Percentiles rank a stretch among this genome's conserved stretches.
phyloP scores from a whole-genome alignment of 1,140 invertebrate genomes.

The Drosophila grimshawi region DNA sequence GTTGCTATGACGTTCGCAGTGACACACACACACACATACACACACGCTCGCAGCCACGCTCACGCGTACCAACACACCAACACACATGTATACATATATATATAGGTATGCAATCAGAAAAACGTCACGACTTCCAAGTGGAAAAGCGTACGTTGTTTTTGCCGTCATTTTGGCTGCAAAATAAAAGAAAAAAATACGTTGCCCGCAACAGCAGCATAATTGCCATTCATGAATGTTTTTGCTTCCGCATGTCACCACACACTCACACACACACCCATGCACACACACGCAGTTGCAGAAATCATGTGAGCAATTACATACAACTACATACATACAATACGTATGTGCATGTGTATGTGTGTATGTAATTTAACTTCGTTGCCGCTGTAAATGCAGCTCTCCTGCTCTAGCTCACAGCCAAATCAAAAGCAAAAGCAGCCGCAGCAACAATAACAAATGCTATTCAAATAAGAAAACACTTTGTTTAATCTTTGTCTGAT shows the following conservation, averaged over 20 bases:
- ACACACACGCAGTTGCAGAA: conserved; percentile 15
- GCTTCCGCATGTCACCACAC: conserved; percentile 69
- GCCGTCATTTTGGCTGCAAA: conserved; percentile 47
- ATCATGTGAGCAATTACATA: conserved; percentile 39
- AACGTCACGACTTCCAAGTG: conserved; percentile 81
- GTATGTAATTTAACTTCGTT: conserved; percentile 24
- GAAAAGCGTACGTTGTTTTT: conserved; percentile 74
- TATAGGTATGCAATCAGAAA: conserved; percentile 57
- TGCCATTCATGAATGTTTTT: conserved; percentile 77
- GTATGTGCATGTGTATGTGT: conserved; percentile 2
- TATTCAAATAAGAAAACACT: conserved; percentile 71
- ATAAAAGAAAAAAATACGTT: conserved; percentile 63
- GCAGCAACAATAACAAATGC: conserved; percentile 65
- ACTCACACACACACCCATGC: conserved; percentile 5
- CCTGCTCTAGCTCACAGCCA: conserved; percentile 6
- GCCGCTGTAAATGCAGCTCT: conserved; percentile 11
- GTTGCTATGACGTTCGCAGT: conserved; percentile 73
- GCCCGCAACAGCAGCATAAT: conserved; percentile 66
- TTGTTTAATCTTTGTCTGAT: conserved; percentile 69
- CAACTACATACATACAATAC: background rate
- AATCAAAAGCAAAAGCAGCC: conserved; percentile 10
- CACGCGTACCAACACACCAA: conserved; percentile 45
- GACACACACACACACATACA: conserved; percentile 39
- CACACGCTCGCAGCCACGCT: conserved; percentile 9
- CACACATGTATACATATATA: conserved; percentile 2